Evolutionary conservation across 2,888 invertebrate genomes (phyloP), one percentile per base, ranked within the genome.

Genomic region (Ptychoptera albimana): DNA sequence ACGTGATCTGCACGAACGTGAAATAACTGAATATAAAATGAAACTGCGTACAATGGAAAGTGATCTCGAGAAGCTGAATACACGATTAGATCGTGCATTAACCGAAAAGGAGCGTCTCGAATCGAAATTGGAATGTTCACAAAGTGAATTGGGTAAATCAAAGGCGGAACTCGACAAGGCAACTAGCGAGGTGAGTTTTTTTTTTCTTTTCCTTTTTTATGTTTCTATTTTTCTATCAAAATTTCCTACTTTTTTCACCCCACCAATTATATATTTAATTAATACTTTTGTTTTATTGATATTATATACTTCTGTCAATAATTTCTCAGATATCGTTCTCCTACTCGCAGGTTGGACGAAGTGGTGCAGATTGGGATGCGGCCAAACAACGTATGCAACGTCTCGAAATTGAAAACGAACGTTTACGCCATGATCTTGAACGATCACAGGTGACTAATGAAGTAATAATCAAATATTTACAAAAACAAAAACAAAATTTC

Each of bases 21-120:
- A 92, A 63, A 78, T 92, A 55, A 89, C 92, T 44, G 94, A 96
- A 63, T 89, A 88, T 60, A 92, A 92, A 67, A 86, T 92, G 78
- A 92, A 92, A 66, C 72, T 92, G 48, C 89, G 91, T 57, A 77
- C 87, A 12, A 68, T 89, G 45, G 91, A 92, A 61, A 88, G 88
- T 54, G 92, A 92, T 69, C 88, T 91, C 10, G 87, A 88, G 60
- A 87, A 88, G 66, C 71, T 87, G 44, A 83, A 82, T 46, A 84
- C 86, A 30, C 75, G 92, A 46, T 71, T 92, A 50, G 92, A 92
- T 62, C 74, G 92, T 57, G 87, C 87, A 16, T 82, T 86, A 58
- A 82, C 84, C 1, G 92, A 92, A 60, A 87, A 92, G 59, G 92
- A 92, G 58, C 76, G 91, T 13, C 72, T 92, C 38, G 92, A 92